Evolutionary conservation across 2,113 vertebrate species (phyloP).

Genomic region (Carassius carassius): DNA sequence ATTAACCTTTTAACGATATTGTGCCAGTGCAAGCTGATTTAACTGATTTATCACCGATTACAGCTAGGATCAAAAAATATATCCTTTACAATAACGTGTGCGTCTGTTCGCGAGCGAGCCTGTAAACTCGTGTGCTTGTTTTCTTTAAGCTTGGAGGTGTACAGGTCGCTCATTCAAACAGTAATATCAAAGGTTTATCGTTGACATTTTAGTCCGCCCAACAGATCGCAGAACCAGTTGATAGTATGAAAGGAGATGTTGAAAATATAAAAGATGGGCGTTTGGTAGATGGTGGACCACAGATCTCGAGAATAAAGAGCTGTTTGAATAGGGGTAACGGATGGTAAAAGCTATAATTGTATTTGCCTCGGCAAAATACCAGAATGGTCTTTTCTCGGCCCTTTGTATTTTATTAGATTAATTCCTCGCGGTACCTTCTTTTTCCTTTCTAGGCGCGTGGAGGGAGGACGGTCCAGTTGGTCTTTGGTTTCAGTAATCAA

Average conservation of each 20-base stretch:
- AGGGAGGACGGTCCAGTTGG: slow-evolving; percentile 95
- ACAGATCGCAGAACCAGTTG: slow-evolving; percentile 62
- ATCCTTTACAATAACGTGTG: background rate
- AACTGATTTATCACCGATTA: slow-evolving; percentile 43
- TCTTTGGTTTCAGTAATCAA: slow-evolving; percentile 95
- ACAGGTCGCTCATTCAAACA: slow-evolving; percentile 53
- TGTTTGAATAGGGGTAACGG: slow-evolving; percentile 80
- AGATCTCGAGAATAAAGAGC: slow-evolving; percentile 78
- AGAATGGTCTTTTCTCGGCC: slow-evolving; percentile 92
- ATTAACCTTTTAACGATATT: slow-evolving; percentile 47
- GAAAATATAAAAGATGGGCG: slow-evolving; percentile 74
- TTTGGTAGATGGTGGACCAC: slow-evolving; percentile 77
- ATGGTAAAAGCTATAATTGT: slow-evolving; percentile 91
- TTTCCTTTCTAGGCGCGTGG: slow-evolving; percentile 93
- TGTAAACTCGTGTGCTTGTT: background rate
- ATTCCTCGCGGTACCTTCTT: slow-evolving; percentile 88
- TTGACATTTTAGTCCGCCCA: slow-evolving; percentile 53
- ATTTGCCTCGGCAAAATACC: slow-evolving; percentile 96
- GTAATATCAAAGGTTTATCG: slow-evolving; percentile 46
- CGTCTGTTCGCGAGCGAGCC: background rate
- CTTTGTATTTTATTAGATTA: slow-evolving; percentile 98
- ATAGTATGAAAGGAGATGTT: slow-evolving; percentile 74
- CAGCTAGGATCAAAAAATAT: background rate
- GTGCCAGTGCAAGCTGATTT: slow-evolving; percentile 5
- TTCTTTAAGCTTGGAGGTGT: background rate